Evolutionary conservation across 2,888 invertebrate genomes (phyloP), one percentile per base, ranked within the genome.

Genomic region (Bembecia ichneumoniformis): DNA sequence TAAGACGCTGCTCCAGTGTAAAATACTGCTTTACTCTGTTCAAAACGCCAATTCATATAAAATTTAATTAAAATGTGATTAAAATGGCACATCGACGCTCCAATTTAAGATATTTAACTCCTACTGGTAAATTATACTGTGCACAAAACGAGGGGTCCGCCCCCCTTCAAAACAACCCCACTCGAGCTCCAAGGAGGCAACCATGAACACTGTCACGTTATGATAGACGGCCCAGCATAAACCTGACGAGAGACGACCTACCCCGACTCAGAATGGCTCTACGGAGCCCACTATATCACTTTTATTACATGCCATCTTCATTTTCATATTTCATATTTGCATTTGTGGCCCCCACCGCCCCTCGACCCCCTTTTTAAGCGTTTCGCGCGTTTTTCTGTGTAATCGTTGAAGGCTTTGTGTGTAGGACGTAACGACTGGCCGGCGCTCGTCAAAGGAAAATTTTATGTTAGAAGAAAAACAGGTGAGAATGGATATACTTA

Each of bases 231-330:
- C 90, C 83, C 83, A 76, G 89, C 88, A 91, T 91, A 91, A 91
- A 91, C 88, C 91, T 91, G 91, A 91, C 91, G 91, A 91, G 90
- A 89, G 90, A 89, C 88, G 88, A 44, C 44, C 70, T 73, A 88
- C 89, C 89, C 89, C 89, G 89, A 89, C 88, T 87, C 88, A 90
- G 89, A 91, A 92, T 91, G 91, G 91, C 91, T 89, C 91, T 90
- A 90, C 89, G 89, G 91, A 91, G 91, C 90, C 90, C 89, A 89
- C 89, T 92, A 91, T 91, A 91, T 92, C 91, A 91, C 90, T 91
- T 92, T 91, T 92, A 91, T 91, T 91, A 91, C 91, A 90, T 91
- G 86, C 89, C 89, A 89, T 90, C 90, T 90, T 89, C 89, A 89
- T 89, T 89, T 89, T 89, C 89, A 89, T 89, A 89, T 89, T 87